phyloP scores from a whole-genome alignment of 1,140 invertebrate species.

The Camponotus floridanus region DNA sequence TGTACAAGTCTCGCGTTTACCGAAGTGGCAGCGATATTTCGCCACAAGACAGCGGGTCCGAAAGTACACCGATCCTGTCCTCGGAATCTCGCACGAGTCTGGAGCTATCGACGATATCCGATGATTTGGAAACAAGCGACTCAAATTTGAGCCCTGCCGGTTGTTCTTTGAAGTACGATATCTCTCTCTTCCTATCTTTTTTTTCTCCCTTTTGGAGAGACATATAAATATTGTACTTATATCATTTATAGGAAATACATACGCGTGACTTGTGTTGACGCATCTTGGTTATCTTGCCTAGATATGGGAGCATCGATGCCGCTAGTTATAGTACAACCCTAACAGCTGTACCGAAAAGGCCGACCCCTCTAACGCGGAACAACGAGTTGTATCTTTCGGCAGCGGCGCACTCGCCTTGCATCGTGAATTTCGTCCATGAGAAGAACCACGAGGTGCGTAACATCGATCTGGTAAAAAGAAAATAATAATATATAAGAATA shows the following conservation, averaged over 20 bases:
- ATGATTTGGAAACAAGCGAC: constrained; percentile 77
- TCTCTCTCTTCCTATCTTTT: no score
- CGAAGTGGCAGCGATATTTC: constrained; percentile 52
- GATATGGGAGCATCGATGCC: constrained; percentile 71
- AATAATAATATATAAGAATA: constrained; percentile 38
- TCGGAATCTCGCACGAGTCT: constrained; percentile 71
- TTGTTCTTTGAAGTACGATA: constrained; percentile 60
- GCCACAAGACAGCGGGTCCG: constrained; percentile 75
- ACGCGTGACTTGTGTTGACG: neutral
- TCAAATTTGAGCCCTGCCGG: constrained; percentile 61
- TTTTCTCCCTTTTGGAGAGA: no score
- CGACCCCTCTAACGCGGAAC: constrained; percentile 61
- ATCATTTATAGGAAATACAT: neutral
- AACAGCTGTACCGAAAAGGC: constrained; percentile 65
- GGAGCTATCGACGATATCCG: constrained; percentile 65
- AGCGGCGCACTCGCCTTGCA: constrained; percentile 25
- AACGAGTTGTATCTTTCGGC: constrained; percentile 46
- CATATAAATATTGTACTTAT: constrained; percentile 6
- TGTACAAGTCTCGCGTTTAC: constrained; percentile 57
- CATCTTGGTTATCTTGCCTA: constrained; percentile 43
- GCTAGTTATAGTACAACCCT: constrained; percentile 68
- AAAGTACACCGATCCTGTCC: constrained; percentile 76
- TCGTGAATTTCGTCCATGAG: constrained; percentile 60
- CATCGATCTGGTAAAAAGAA: constrained; percentile 71
- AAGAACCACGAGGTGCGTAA: constrained; percentile 73